phyloP scores from a whole-genome alignment of 2,797 vertebrate genomes.

The Notamacropus eugenii region DNA sequence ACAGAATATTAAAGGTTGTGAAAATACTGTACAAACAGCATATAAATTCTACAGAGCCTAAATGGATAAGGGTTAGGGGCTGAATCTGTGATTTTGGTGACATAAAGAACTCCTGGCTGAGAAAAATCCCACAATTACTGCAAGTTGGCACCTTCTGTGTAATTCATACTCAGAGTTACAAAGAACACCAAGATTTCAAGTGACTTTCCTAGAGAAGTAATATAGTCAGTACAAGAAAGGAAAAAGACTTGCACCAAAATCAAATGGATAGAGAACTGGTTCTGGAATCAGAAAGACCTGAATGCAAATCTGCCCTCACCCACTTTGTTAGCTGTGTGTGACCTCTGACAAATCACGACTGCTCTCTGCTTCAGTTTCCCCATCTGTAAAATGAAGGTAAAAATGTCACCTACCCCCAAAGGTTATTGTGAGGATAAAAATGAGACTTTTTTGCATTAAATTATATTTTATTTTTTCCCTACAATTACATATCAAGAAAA shows the following conservation, averaged over 20 bases:
- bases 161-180: background rate
- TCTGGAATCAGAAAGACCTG: background rate
- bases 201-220: background rate
- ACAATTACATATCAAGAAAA: too few species aligned
- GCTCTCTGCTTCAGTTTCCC: background rate
- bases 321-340: background rate
- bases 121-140: background rate
- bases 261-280: background rate
- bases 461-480: too few species aligned
- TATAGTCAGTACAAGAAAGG: background rate
- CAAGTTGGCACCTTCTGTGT: background rate
- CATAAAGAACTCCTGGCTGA: background rate
- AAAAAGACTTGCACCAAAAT: background rate
- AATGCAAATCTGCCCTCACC: background rate
- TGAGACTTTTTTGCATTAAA: background rate
- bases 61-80: background rate
- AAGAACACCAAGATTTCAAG: background rate
- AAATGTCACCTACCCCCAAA: background rate
- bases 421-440: background rate
- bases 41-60: background rate
- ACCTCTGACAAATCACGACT: background rate
- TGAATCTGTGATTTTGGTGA: background rate
- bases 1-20: conserved; percentile 1
- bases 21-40: background rate
- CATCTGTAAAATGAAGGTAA: background rate